phyloP scores from a whole-genome alignment of 2,797 vertebrate species.

The Tokudaia muenninki region DNA sequence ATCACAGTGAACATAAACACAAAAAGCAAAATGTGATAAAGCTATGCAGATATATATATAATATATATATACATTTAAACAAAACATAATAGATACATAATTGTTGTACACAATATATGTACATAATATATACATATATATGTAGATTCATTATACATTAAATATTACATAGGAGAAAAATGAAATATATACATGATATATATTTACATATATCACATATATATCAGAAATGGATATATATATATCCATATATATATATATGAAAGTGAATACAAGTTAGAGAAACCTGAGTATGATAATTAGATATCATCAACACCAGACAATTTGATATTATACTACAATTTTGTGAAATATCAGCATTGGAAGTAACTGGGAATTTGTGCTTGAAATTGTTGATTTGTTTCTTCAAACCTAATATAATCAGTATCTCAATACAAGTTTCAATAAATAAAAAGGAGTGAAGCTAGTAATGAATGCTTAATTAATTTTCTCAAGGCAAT shows the following conservation, averaged over 20 bases:
- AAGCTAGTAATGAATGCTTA: background rate
- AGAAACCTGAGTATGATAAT: background rate
- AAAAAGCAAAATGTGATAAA: background rate
- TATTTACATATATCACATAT: background rate
- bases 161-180: background rate
- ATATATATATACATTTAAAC: background rate
- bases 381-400: background rate
- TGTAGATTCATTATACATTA: background rate
- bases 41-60: background rate
- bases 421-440: background rate
- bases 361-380: background rate
- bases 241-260: background rate
- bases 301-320: background rate
- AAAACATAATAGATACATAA: background rate
- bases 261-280: background rate
- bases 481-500: constrained; percentile 25
- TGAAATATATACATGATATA: background rate
- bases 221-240: background rate
- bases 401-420: background rate
- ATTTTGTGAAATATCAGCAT: background rate
- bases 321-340: background rate
- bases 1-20: accelerated
- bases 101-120: background rate
- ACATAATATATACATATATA: background rate
- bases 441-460: background rate